A percentile compares a stretch with the other conserved stretches of the same genome.
These are phyloP conservation scores for Parnassius orleans DNA, from an alignment of 2,888 invertebrate species.

Conservation along the genomic window DNA sequence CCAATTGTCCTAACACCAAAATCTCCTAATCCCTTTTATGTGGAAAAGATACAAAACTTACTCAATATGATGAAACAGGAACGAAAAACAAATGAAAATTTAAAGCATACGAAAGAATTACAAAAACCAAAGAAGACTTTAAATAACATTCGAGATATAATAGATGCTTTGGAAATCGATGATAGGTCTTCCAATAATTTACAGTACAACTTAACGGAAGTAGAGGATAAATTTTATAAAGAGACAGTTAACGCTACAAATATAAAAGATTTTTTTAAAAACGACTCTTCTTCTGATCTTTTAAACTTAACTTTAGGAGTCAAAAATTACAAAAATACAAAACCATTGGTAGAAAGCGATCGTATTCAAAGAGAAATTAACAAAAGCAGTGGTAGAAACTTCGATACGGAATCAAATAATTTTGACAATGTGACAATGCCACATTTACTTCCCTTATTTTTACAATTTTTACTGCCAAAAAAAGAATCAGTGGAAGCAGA, in stretches of 20 bases:
- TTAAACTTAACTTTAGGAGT: slow-evolving; percentile 9
- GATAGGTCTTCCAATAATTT: slow-evolving; percentile 35
- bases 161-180: slow-evolving; percentile 55
- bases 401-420: slow-evolving; percentile 1
- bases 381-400: neutral
- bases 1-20: slow-evolving; percentile 56
- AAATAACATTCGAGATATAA: slow-evolving; percentile 70
- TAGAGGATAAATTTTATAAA: slow-evolving; percentile 42
- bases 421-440: slow-evolving; percentile 29
- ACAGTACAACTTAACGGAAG: slow-evolving; percentile 48
- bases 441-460: slow-evolving; percentile 50
- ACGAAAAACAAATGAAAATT: slow-evolving; percentile 27
- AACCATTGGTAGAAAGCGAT: slow-evolving; percentile 1
- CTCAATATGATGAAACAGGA: slow-evolving; percentile 44
- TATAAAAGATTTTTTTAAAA: neutral
- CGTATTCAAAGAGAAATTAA: neutral
- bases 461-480: slow-evolving; percentile 53
- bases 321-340: slow-evolving; percentile 9
- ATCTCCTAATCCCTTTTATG: slow-evolving; percentile 47
- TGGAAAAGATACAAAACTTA: slow-evolving; percentile 52
- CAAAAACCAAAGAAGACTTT: slow-evolving; percentile 43
- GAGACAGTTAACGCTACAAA: slow-evolving; percentile 1
- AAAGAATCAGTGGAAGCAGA: slow-evolving; percentile 36
- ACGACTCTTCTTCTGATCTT: slow-evolving; percentile 7
- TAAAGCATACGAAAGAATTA: slow-evolving; percentile 15